Base-by-base conservation (phyloP, 1,140 invertebrate species). In the Conus ventricosus region DNA sequence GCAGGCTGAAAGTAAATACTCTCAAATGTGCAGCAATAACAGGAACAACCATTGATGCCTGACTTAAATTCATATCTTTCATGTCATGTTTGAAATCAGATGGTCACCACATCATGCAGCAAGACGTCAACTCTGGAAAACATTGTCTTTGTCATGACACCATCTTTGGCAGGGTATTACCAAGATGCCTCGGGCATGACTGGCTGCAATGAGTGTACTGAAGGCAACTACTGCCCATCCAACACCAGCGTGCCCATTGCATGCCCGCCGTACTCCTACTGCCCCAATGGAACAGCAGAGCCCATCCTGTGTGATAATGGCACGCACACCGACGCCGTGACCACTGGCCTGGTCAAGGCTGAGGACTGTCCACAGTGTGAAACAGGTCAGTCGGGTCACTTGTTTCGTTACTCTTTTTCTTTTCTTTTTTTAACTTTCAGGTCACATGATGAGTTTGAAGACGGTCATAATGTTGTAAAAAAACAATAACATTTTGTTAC, bases 221-320 rank as follows among this genome's bases (percentile, higher is more conserved):
- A 87, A 53, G 39, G 94, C 0, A 93, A 75, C 54, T 91, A 90
- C 80, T 95, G 94, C 87, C 67, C 90, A 17, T 75, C 81, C 23
- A 94, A 94, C 89, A 93, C 92, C 25, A 92, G 91, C 82, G 27
- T 85, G 17, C 94, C 94, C 13, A 71, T 91, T n/a, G 88, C 91
- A 2, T 95, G 94, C 84, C 92, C 92, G 39, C 86, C 90, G 4
- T 93, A 92, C 87, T 90, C 89, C n/a, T 95, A 93, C 90, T 95
- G 94, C 90, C 93, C 93, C 6, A 89, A 92, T 39, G 91, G 92
- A 6, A 92, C 93, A 0, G 85, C 85, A 0, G 84, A 90, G 15
- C 93, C 94, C 0, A 89, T 91, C 17, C 89, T 92, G 39, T 95
- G 94, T 91, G 88, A 87, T 10, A 92, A 93, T 85, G 94, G 94